Percentiles rank a stretch among this genome's conserved stretches.
Evolutionary conservation across 2,888 invertebrate genomes (phyloP).

Genomic region (Allophyes oxyacanthae): DNA sequence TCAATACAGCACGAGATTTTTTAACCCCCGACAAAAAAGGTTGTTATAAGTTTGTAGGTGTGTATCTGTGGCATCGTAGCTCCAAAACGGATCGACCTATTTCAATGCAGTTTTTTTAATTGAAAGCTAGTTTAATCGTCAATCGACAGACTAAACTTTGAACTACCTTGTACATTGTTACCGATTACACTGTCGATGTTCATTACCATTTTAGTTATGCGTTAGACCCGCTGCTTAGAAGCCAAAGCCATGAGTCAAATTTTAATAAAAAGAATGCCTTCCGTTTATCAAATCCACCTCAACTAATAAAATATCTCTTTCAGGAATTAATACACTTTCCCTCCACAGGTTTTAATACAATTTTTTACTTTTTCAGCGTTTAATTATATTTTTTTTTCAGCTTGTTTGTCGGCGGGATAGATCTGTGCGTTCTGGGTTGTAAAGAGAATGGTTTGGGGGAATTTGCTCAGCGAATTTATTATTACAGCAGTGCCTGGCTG

Average conservation of each 20-base stretch:
- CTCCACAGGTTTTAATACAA: conserved; percentile 76
- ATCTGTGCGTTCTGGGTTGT: conserved; percentile 54
- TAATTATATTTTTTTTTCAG: conserved; percentile 74
- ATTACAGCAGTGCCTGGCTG: background rate
- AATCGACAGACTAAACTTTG: too few species aligned
- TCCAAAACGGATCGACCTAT: too few species aligned
- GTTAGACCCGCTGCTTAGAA: too few species aligned
- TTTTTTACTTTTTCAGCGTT: conserved; percentile 72
- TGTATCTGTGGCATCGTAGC: too few species aligned
- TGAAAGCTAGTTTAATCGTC: too few species aligned
- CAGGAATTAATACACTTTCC: conserved; percentile 68
- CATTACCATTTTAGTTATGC: too few species aligned
- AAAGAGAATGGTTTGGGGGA: conserved; percentile 42
- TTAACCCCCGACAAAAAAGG: too few species aligned
- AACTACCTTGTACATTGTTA: too few species aligned
- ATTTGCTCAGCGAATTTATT: conserved; percentile 42
- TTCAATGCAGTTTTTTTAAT: too few species aligned
- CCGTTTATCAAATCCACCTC: conserved; percentile 39
- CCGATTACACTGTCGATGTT: too few species aligned
- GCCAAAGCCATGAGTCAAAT: background rate
- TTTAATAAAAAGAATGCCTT: conserved; percentile 23
- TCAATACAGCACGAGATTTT: too few species aligned
- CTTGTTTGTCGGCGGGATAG: conserved; percentile 30
- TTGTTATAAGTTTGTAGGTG: too few species aligned
- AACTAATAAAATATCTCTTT: conserved; percentile 46